Evolutionary conservation across 2,888 invertebrate species (phyloP), one percentile per base, ranked within the genome.

Genomic region (Strigamia maritima): DNA sequence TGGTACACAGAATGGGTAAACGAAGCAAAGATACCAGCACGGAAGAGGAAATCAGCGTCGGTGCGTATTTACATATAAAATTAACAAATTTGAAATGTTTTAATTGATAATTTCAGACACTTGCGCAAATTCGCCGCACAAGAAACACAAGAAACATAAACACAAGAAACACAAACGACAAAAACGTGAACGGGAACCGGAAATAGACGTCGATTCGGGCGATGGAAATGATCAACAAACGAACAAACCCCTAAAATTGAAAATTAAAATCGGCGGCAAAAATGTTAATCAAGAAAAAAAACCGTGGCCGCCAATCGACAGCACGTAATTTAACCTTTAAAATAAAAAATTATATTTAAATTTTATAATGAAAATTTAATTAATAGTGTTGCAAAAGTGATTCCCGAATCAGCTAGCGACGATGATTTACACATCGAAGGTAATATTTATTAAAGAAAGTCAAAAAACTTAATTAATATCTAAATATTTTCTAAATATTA

Each of bases 101-200:
- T 22, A 4, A 65, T 60, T 14, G 24, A 26, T 74, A 12, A 19
- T 74, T 74, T 19, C 26, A 31, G 31, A 74, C 4, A 24, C 28
- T 74, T 2, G 75, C 31, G 49, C 49, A 6, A 49, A 49, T 49
- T 49, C 35, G 1, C 26, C 76, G 14, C 19, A 35, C 16, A 19
- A 31, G 38, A 76, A 19, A 16, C 87, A 87, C 81, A 91, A 90
- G 83, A 89, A 89, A 81, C 90, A 90, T 83, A 91, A 90, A 83
- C 90, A 89, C 80, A 91, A 91, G 82, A 91, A 90, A 83, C 91
- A 91, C 82, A 91, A 90, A 81, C 87, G 86, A 83, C 90, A 89
- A 83, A 89, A 89, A 81, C 90, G 88, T 84, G 85, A 87, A 79
- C 89, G 77, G 54, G 80, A 89, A 83, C 86, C 88, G 80, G 89